Percentiles rank a stretch among this genome's conserved stretches.
phyloP scores from a whole-genome alignment of 2,797 vertebrate genomes.

The Apogon talboti region DNA sequence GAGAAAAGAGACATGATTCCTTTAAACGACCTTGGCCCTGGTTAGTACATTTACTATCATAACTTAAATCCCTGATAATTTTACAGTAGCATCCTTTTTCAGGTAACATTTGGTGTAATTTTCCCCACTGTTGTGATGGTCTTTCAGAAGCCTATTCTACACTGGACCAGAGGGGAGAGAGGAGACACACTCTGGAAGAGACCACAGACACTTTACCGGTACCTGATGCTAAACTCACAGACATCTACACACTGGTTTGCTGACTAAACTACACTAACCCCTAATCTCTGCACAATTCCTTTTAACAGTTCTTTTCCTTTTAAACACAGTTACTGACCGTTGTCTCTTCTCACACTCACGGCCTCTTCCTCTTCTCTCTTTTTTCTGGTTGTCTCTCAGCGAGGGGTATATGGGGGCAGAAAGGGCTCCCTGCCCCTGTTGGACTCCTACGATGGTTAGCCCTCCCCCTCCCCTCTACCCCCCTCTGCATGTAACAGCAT shows the following conservation, averaged over 20 bases:
- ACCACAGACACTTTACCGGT: slow-evolving; percentile 92
- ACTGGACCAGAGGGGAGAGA: slow-evolving; percentile 90
- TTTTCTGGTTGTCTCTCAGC: slow-evolving; percentile 81
- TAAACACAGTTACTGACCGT: slow-evolving; percentile 70
- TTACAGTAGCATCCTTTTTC: neutral
- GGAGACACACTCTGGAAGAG: slow-evolving; percentile 93
- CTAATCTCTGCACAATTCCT: slow-evolving; percentile 68
- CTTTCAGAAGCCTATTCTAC: slow-evolving; percentile 88
- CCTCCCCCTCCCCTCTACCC: slow-evolving; percentile 75
- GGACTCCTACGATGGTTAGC: slow-evolving; percentile 89
- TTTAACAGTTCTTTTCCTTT: slow-evolving; percentile 41
- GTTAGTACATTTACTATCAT: slow-evolving; percentile 69
- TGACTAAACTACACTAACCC: slow-evolving; percentile 60
- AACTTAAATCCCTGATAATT: neutral
- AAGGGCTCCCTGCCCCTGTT: slow-evolving; percentile 86
- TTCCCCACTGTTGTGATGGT: neutral
- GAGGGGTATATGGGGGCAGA: slow-evolving; percentile 86
- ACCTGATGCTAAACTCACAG: slow-evolving; percentile 28
- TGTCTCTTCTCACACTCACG: slow-evolving; percentile 85
- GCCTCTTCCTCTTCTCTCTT: slow-evolving; percentile 49
- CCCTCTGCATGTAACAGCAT: slow-evolving; percentile 88
- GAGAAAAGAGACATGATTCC: slow-evolving; percentile 95
- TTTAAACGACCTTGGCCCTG: slow-evolving; percentile 93
- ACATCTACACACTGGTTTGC: slow-evolving; percentile 15
- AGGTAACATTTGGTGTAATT: neutral